Conservation (phyloP, 1,140 invertebrate species). For the Calephelis virginiensis region DNA sequence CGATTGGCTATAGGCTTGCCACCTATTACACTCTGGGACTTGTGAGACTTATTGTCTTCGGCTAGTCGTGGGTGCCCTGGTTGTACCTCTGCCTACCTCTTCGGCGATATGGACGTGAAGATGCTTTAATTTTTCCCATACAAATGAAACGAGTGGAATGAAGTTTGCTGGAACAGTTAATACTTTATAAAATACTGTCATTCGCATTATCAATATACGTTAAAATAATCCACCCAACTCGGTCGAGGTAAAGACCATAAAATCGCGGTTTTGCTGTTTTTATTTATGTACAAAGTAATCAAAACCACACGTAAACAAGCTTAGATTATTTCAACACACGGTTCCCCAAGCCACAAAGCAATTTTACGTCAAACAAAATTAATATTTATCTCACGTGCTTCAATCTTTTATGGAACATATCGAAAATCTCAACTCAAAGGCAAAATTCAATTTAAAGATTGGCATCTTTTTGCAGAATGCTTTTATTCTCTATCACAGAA, state of each 20-base stretch:
- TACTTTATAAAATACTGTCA: too few relatives aligned
- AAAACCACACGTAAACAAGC: neutral
- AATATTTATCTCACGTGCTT: constrained; percentile 5
- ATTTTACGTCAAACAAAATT: constrained; percentile 8
- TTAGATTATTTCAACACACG: neutral
- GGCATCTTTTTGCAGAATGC: constrained; percentile 21
- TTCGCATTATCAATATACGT: too few relatives aligned
- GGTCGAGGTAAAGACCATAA: neutral
- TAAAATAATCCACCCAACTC: too few relatives aligned
- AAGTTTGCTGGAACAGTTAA: too few relatives aligned
- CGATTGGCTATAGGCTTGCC: too few relatives aligned
- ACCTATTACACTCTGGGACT: too few relatives aligned
- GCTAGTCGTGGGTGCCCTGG: too few relatives aligned
- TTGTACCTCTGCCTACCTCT: too few relatives aligned
- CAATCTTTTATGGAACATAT: constrained; percentile 20
- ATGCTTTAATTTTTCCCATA: too few relatives aligned
- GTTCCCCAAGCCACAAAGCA: constrained; percentile 9
- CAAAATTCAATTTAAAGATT: constrained; percentile 28
- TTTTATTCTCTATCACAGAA: constrained; percentile 20
- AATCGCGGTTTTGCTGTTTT: neutral
- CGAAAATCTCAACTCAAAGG: constrained; percentile 20
- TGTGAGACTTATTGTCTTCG: too few relatives aligned
- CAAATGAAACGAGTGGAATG: too few relatives aligned
- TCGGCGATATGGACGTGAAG: too few relatives aligned
- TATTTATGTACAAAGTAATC: neutral